Evolutionary conservation across 2,888 invertebrate genomes (phyloP).

Genomic region (Tetropium fuscum): DNA sequence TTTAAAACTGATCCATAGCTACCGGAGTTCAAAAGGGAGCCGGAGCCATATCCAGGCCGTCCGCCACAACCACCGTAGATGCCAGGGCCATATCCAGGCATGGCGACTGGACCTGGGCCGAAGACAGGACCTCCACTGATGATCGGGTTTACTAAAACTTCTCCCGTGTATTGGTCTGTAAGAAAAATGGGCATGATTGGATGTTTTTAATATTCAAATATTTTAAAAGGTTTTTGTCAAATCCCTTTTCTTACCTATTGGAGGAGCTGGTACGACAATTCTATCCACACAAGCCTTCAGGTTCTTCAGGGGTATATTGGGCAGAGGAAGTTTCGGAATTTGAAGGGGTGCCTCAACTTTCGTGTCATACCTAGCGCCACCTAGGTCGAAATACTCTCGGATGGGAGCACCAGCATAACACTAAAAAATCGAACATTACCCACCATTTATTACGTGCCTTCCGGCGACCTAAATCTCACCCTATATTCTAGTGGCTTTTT

Average conservation of each 20-base stretch:
- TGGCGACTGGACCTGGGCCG: no score
- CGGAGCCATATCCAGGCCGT: no score
- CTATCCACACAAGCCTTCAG: conserved; percentile 56
- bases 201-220: no score
- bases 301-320: conserved; percentile 39
- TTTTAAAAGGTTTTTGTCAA: no score
- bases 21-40: no score
- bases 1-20: no score
- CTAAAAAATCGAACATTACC: no score
- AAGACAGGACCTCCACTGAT: no score
- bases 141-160: background rate
- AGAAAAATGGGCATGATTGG: background rate
- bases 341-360: conserved; percentile 50
- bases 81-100: no score
- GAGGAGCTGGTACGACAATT: conserved; percentile 49
- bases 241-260: conserved; percentile 3
- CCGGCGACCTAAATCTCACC: background rate
- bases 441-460: background rate
- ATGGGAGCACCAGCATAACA: background rate
- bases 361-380: conserved; percentile 39
- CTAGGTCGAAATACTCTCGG: background rate
- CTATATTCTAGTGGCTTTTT: background rate
- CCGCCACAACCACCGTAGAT: no score
- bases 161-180: no score
- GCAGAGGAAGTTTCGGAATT: conserved; percentile 13